These are phyloP conservation scores for Poicephalus gulielmi DNA, from an alignment of 2,113 vertebrate species.

Conservation along the genomic window DNA sequence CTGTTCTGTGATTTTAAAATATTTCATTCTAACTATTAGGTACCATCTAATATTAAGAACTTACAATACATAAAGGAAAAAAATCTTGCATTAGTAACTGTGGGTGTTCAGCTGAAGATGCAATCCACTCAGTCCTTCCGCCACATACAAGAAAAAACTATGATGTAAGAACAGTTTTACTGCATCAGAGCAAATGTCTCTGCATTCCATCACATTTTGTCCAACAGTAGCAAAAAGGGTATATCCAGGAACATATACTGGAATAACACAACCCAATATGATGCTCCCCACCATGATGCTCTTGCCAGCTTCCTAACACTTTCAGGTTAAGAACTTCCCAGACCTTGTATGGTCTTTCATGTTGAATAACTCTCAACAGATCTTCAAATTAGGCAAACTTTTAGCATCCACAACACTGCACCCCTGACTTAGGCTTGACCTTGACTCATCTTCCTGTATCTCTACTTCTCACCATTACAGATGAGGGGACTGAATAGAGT, in stretches of 20 bases:
- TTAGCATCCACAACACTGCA: neutral
- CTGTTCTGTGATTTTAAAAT: neutral
- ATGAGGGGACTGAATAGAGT: neutral
- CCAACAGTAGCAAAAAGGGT: neutral
- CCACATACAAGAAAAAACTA: neutral
- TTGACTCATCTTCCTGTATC: neutral
- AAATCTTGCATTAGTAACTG: neutral
- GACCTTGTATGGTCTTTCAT: neutral
- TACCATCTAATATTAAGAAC: neutral
- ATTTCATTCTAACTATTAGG: neutral
- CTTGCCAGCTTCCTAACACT: neutral
- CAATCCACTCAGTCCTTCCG: neutral
- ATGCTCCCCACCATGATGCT: neutral
- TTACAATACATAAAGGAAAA: neutral
- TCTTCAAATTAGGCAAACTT: neutral
- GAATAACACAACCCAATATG: neutral
- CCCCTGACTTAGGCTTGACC: neutral
- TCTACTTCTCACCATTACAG: neutral
- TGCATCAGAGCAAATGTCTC: neutral
- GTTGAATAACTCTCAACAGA: neutral
- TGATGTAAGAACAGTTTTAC: neutral
- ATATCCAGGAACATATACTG: neutral
- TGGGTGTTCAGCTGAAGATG: neutral
- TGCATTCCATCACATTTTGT: neutral
- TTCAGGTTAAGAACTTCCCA: neutral